Percentiles rank a stretch among this genome's conserved stretches.
Conservation (phyloP, 1,140 invertebrate species). For the Spodoptera frugiperda region DNA sequence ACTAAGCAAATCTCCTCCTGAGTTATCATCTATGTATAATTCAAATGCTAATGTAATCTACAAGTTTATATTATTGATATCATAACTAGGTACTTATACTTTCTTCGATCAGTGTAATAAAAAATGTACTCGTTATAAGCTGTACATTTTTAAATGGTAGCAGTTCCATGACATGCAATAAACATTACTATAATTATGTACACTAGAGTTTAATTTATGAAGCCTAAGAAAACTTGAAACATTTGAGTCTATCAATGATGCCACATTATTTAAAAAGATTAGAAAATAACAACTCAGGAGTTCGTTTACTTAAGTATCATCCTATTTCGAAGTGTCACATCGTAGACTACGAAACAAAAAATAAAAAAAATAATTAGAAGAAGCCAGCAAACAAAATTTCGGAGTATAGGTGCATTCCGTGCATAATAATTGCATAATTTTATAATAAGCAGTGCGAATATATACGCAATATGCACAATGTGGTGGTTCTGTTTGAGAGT, state of each 20-base stretch:
- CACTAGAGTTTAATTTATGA: too few species aligned
- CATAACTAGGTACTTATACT: neutral
- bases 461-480: conserved; percentile 63
- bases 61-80: neutral
- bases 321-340: conserved; percentile 13
- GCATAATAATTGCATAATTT: conserved; percentile 66
- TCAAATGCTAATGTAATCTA: too few species aligned
- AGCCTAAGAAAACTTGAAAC: too few species aligned
- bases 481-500: conserved; percentile 39
- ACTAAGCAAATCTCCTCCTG: too few species aligned
- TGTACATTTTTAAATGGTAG: too few species aligned
- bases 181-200: too few species aligned
- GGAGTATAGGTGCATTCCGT: conserved; percentile 76
- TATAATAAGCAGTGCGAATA: conserved; percentile 81
- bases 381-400: conserved; percentile 73
- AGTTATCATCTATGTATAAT: too few species aligned
- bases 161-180: too few species aligned
- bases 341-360: conserved; percentile 36
- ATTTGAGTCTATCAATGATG: too few species aligned
- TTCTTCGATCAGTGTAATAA: too few species aligned
- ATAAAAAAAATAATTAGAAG: conserved; percentile 62
- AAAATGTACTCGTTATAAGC: too few species aligned
- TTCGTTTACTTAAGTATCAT: conserved; percentile 1
- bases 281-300: neutral
- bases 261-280: too few species aligned